A percentile compares a stretch with the other conserved stretches of the same genome.
These are phyloP conservation scores for Brachionus koreanus DNA, from an alignment of 1,140 invertebrate genomes.

Conservation along the genomic window DNA sequence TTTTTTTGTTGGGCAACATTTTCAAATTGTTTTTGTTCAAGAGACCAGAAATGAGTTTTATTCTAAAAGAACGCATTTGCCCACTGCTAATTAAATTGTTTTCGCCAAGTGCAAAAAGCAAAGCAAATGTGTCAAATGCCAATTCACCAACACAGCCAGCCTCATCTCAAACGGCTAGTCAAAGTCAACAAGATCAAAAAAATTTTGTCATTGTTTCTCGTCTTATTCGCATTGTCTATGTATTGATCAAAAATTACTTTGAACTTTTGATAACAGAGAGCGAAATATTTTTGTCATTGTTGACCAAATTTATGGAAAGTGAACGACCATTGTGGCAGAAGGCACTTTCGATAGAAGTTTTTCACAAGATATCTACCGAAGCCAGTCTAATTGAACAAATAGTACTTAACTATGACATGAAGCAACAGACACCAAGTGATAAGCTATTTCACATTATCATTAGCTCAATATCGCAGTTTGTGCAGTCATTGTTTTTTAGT, in stretches of 20 bases:
- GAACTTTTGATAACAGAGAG: conserved; percentile 89
- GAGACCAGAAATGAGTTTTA: conserved; percentile 87
- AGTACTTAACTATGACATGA: conserved; percentile 72
- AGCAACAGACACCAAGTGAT: conserved; percentile 54
- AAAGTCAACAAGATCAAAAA: conserved; percentile 73
- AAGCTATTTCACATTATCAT: conserved; percentile 80
- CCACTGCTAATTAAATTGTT: conserved; percentile 94
- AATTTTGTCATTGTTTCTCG: conserved; percentile 95
- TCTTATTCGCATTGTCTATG: conserved; percentile 81
- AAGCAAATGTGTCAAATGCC: conserved; percentile 47
- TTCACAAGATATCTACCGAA: conserved; percentile 79
- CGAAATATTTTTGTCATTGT: conserved; percentile 92
- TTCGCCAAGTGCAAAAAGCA: conserved; percentile 70
- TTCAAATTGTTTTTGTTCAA: no score
- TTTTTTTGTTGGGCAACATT: background rate
- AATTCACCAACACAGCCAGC: conserved; percentile 49
- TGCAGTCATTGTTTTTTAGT: conserved; percentile 82
- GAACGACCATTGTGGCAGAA: conserved; percentile 94
- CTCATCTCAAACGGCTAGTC: conserved; percentile 51
- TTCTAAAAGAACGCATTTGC: conserved; percentile 92
- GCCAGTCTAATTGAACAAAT: conserved; percentile 71
- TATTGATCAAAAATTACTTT: conserved; percentile 90
- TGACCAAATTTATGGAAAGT: conserved; percentile 92
- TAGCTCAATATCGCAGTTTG: conserved; percentile 85
- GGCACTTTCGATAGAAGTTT: conserved; percentile 84